Evolutionary conservation across 2,888 invertebrate genomes (phyloP).

Genomic region (Myathropa florea): DNA sequence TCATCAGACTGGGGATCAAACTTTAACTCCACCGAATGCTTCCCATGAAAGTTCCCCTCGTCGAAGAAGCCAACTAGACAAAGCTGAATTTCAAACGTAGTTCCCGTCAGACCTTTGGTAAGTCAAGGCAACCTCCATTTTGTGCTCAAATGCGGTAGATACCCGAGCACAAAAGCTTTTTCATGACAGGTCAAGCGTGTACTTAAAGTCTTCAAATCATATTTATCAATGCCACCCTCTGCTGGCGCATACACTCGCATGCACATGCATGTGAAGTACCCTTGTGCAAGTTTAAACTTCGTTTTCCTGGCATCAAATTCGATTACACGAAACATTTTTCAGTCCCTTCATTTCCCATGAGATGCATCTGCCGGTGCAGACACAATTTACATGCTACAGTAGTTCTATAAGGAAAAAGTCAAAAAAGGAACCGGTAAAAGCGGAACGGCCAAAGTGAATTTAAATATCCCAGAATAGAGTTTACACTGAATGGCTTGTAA

Average conservation of each 20-base stretch:
- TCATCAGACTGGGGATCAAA: background rate
- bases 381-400: conserved; percentile 65
- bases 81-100: background rate
- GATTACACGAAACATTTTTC: conserved; percentile 68
- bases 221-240: conserved; percentile 41
- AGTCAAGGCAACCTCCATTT: background rate
- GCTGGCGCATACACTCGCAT: background rate
- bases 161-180: background rate
- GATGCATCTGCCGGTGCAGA: conserved; percentile 58
- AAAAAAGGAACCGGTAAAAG: conserved; percentile 23
- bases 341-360: conserved; percentile 45
- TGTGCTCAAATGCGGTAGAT: background rate
- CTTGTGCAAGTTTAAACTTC: conserved; percentile 65
- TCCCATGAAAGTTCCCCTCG: background rate
- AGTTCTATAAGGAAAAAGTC: conserved; percentile 9
- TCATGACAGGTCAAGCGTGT: conserved; percentile 29
- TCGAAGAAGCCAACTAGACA: background rate
- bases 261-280: conserved; percentile 30
- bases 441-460: conserved; percentile 62
- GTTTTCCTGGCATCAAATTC: conserved; percentile 65
- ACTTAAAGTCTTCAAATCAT: conserved; percentile 50
- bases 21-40: too few species aligned
- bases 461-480: conserved; percentile 60
- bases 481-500: conserved; percentile 49
- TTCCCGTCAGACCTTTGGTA: background rate